Evolutionary conservation across 2,888 invertebrate species (phyloP).

Genomic region (Busseola fusca): DNA sequence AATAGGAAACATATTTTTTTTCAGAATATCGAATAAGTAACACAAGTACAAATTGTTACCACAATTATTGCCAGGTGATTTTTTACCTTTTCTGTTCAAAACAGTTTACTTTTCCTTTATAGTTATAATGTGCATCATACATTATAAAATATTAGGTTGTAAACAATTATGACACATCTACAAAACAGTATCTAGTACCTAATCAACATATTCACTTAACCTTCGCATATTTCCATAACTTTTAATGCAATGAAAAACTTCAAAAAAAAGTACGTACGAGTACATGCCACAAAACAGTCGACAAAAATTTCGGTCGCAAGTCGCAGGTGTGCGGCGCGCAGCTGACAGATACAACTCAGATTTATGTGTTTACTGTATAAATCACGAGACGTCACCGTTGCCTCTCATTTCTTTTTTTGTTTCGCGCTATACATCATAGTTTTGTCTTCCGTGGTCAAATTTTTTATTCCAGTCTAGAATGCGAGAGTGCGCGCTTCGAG

Average conservation of each 20-base stretch:
- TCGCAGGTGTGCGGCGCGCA: constrained; percentile 63
- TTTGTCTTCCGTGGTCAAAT: constrained; percentile 78
- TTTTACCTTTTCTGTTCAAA: not conserved
- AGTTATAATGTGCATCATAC: not conserved
- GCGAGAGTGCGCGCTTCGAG: constrained; percentile 36
- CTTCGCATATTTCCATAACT: not conserved
- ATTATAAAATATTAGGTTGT: not conserved
- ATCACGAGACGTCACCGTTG: constrained; percentile 82
- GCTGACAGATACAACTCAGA: constrained; percentile 88
- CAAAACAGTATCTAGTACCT: not conserved
- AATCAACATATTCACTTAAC: not conserved
- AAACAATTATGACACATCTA: not conserved
- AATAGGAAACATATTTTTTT: not conserved
- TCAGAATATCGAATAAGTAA: too few relatives aligned
- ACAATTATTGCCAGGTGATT: not conserved
- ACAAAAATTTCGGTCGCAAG: constrained; percentile 64
- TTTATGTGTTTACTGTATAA: constrained; percentile 90
- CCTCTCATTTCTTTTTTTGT: constrained; percentile 81
- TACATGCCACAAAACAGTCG: constrained; percentile 33
- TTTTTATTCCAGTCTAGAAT: constrained; percentile 57
- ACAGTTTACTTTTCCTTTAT: not conserved
- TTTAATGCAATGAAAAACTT: not conserved
- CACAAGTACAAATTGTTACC: not conserved
- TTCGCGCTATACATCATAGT: constrained; percentile 81
- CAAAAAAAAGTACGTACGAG: not conserved